Conservation (phyloP, 2,797 vertebrate species). For the Siniperca obscura region DNA sequence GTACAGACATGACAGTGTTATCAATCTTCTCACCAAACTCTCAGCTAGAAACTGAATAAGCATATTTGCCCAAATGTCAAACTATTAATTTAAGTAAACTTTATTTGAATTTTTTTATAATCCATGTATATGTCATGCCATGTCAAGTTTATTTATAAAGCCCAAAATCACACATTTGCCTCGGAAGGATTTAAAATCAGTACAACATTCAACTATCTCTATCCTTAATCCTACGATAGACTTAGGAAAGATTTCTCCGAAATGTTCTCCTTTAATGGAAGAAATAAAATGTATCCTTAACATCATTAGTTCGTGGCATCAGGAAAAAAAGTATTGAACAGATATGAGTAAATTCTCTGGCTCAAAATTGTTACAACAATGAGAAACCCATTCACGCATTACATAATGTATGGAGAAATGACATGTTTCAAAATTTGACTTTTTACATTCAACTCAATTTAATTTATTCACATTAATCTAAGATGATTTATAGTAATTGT, state of each 20-base stretch:
- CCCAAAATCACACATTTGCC: neutral
- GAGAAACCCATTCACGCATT: neutral
- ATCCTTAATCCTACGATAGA: accelerated
- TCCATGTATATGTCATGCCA: no score
- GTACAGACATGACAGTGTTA: neutral
- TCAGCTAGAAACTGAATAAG: neutral
- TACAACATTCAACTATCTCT: neutral
- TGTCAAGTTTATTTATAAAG: no score
- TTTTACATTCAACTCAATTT: neutral
- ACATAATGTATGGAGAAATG: neutral
- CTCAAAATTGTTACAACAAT: neutral
- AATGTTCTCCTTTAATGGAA: neutral
- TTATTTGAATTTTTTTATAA: neutral
- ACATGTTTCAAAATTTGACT: neutral
- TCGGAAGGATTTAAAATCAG: neutral
- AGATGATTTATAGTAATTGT: neutral
- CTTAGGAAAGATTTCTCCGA: neutral
- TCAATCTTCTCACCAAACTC: neutral
- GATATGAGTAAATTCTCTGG: neutral
- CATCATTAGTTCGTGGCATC: neutral
- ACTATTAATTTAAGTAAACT: neutral
- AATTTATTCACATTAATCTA: neutral
- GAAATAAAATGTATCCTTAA: neutral
- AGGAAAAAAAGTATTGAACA: neutral
- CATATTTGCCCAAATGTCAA: neutral